These are phyloP conservation scores for Autographa gamma DNA, from an alignment of 2,888 invertebrate genomes.

Conservation along the genomic window DNA sequence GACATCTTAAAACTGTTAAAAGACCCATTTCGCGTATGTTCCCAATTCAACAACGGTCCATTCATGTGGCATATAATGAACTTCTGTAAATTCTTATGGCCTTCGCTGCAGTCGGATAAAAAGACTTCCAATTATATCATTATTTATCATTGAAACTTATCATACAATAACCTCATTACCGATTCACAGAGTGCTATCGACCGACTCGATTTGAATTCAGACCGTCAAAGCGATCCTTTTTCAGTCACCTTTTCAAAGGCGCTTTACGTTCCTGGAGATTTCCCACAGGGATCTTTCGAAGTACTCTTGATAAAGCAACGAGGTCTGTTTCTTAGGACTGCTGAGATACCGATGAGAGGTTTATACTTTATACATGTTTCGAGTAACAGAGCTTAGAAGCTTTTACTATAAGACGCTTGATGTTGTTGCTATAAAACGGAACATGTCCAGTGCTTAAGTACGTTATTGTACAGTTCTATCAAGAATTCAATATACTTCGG, in stretches of 20 bases:
- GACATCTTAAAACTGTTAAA: too few species aligned
- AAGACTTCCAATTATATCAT: not conserved
- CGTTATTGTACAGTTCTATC: not conserved
- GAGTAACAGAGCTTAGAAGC: not conserved
- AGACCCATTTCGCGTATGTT: not conserved
- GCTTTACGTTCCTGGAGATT: constrained; percentile 58
- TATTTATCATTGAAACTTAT: constrained; percentile 27
- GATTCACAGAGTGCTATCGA: constrained; percentile 50
- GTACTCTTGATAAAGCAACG: constrained; percentile 42
- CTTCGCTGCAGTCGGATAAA: not conserved
- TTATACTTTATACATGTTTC: constrained; percentile 1
- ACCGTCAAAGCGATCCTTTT: constrained; percentile 58
- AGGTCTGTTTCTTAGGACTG: constrained; percentile 25
- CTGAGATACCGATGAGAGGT: constrained; percentile 14
- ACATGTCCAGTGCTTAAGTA: constrained; percentile 23
- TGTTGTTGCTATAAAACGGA: constrained; percentile 13
- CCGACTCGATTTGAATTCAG: constrained; percentile 52
- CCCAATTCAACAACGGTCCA: not conserved
- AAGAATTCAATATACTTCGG: not conserved
- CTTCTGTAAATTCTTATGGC: not conserved
- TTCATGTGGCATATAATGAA: not conserved
- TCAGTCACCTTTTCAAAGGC: constrained; percentile 52
- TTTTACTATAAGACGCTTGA: not conserved
- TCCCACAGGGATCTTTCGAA: constrained; percentile 59
- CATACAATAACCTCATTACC: constrained; percentile 47